Percentiles rank a stretch among this genome's conserved stretches.
Conservation (phyloP, 64 coral and sea anemone genomes). For the Anthopleura sola region DNA sequence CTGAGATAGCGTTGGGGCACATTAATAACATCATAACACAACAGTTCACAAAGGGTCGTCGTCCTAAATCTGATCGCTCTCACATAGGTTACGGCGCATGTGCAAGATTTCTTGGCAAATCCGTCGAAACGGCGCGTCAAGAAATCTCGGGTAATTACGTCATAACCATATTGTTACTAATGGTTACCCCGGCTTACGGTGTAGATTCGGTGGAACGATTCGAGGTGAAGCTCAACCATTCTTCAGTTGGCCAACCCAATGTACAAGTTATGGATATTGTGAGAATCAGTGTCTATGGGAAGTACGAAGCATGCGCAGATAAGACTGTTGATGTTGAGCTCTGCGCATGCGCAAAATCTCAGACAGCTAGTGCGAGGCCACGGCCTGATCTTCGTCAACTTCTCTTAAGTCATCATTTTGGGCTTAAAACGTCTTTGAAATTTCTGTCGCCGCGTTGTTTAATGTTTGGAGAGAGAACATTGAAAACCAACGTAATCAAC, state of each 20-base stretch:
- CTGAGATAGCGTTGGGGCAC: constrained; percentile 74
- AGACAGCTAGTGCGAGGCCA: constrained; percentile 8
- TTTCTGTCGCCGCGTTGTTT: constrained; percentile 55
- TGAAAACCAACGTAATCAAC: constrained; percentile 26
- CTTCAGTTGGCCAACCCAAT: constrained; percentile 52
- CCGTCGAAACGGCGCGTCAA: constrained; percentile 59
- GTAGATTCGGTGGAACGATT: constrained; percentile 64
- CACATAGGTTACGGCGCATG: constrained; percentile 67
- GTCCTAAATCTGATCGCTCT: background rate
- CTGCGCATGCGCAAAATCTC: constrained; percentile 83
- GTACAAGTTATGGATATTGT: constrained; percentile 53
- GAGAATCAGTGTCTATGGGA: constrained; percentile 70
- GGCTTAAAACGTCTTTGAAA: constrained; percentile 25
- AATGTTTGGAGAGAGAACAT: constrained; percentile 29
- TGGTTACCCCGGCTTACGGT: constrained; percentile 68
- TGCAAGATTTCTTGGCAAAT: constrained; percentile 74
- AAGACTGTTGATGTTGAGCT: constrained; percentile 65
- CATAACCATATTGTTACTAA: constrained; percentile 57
- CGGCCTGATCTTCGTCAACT: constrained; percentile 19
- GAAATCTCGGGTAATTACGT: constrained; percentile 47
- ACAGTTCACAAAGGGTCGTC: constrained; percentile 43
- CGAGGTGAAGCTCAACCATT: constrained; percentile 71
- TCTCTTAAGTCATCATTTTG: constrained; percentile 47
- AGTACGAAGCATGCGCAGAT: constrained; percentile 77
- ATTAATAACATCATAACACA: constrained; percentile 82